Base-by-base conservation (phyloP, 2,888 invertebrate species). In the Lasioglossum morio region DNA sequence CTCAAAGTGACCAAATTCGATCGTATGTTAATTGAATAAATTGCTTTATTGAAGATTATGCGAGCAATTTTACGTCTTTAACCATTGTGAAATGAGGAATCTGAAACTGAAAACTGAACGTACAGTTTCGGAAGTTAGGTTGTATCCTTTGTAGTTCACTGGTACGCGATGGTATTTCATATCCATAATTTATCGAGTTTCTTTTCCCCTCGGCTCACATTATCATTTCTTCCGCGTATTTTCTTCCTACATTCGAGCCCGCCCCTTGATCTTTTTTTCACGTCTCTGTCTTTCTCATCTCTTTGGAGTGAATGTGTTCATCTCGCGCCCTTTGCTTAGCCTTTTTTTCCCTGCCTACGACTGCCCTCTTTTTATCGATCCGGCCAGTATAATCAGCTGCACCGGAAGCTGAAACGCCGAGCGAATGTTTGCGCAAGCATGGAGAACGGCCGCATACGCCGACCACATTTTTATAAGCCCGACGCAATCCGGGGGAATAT, bases 391-490 rank as follows among this genome's bases (percentile, higher is more conserved):
- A 73, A 85, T 79, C 79, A 83, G 53, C 85, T 77, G 27, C 60
- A 63, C 77, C 79, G 85, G 79, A 83, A 85, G 83, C 83, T 23
- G 77, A 77, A 69, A 76, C 76, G 75, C 53, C 72, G n/a, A 60
- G 48, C 78, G 76, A 78, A 72, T 53, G 77, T 85, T 79, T 76
- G 69, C 27, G 46, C 23, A 30, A 60, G 60, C 63, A n/a, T n/a
- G 19, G 46, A 37, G 37, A 46, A 70, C 40, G 72, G 23, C 70
- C 40, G 40, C 70, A 37, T 23, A 77, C 63, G 57, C 57, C 69
- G 76, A 77, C 76, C 69, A 23, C 53, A 46, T 77, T 79, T 81
- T 83, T 72, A 43, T 48, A 85, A 69, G 34, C 30, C 7, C 37
- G 40, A 48, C 30, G 34, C 60, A 53, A 78, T 57, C 34, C n/a